These are phyloP conservation scores for Clarias pachynema DNA, from an alignment of 2,797 vertebrate genomes.

Conservation along the genomic window DNA sequence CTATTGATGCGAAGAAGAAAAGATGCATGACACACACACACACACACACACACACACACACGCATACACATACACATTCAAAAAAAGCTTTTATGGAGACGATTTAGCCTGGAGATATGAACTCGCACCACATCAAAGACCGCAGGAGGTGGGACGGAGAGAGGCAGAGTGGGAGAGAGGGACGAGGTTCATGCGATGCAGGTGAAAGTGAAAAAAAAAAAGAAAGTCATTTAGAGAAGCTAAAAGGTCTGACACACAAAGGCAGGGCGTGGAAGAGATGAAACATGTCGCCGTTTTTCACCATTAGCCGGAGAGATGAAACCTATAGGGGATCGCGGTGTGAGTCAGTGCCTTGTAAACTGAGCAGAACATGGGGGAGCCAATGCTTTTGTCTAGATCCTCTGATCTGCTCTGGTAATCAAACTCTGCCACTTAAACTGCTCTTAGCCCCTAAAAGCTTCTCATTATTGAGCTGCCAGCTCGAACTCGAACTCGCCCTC, in stretches of 20 bases:
- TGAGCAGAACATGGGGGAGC: conserved; percentile 63
- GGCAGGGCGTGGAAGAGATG: conserved; percentile 43
- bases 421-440: conserved; percentile 75
- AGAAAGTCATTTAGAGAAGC: conserved; percentile 38
- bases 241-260: conserved; percentile 40
- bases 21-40: conserved; percentile 11
- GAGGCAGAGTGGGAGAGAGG: neutral
- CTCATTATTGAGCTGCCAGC: conserved; percentile 72
- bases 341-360: conserved; percentile 64
- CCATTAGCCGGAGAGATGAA: conserved; percentile 49
- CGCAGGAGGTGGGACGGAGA: neutral
- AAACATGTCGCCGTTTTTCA: conserved; percentile 42
- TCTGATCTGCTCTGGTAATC: conserved; percentile 77
- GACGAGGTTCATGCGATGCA: conserved; percentile 28
- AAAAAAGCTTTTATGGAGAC: conserved; percentile 40
- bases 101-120: conserved; percentile 33
- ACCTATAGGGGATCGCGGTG: conserved; percentile 57
- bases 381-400: conserved; percentile 66
- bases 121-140: conserved; percentile 47
- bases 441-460: conserved; percentile 70
- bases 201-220: conserved; percentile 42
- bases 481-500: conserved; percentile 50
- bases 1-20: conserved; percentile 32
- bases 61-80: too few species aligned
- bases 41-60: too few species aligned